phyloP scores from a whole-genome alignment of 2,797 vertebrate species.

The Lutra lutra region DNA sequence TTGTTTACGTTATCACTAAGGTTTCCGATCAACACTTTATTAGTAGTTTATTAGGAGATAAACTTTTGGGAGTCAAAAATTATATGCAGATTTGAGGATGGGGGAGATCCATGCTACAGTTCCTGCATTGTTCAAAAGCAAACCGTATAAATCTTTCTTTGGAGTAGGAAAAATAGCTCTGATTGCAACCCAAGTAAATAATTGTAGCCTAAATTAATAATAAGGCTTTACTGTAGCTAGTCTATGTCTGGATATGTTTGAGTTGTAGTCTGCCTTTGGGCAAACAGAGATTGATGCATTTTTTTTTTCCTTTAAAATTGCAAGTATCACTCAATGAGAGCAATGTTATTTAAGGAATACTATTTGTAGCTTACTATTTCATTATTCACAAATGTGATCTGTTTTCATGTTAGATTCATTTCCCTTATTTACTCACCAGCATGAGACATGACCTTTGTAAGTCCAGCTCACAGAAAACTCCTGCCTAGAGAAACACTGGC shows the following conservation, averaged over 20 bases:
- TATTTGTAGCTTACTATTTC: not conserved
- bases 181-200: constrained; percentile 21
- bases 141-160: not conserved
- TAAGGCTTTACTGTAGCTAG: not conserved
- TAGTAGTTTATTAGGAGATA: not conserved
- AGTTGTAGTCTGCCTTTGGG: constrained; percentile 15
- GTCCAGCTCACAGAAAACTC: not conserved
- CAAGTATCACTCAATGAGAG: not conserved
- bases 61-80: not conserved
- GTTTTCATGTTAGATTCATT: not conserved
- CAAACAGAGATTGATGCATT: not conserved
- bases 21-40: not conserved
- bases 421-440: constrained; percentile 10
- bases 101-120: not conserved
- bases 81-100: not conserved
- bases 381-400: not conserved
- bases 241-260: not conserved
- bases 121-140: not conserved
- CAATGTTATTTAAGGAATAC: not conserved
- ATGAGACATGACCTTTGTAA: constrained; percentile 22
- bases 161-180: not conserved
- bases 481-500: not conserved
- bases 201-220: constrained; percentile 50
- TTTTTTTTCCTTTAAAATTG: not conserved
- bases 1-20: not conserved